phyloP scores from a whole-genome alignment of 2,113 vertebrate genomes.

The Chaenogobius annularis region DNA sequence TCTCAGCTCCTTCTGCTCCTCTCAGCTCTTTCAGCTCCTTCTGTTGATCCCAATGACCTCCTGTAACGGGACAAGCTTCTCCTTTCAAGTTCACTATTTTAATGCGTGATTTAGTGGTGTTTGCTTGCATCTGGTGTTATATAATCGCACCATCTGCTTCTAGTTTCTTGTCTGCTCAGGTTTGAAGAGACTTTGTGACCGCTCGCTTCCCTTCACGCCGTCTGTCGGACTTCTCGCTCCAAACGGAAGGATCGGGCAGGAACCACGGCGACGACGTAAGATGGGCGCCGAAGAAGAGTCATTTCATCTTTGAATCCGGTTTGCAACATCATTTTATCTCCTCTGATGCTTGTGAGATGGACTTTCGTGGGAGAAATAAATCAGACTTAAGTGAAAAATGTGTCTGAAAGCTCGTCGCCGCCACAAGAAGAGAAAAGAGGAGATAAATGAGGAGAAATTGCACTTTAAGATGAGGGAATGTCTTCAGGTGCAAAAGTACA shows the following conservation, averaged over 20 bases:
- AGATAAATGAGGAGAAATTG: background rate
- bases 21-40: too few relatives aligned
- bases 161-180: background rate
- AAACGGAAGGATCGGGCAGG: background rate
- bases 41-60: too few relatives aligned
- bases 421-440: background rate
- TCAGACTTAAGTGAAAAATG: slow-evolving; percentile 11
- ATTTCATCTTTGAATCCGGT: slow-evolving; percentile 9
- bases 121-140: background rate
- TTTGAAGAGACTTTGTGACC: background rate
- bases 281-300: background rate
- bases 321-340: background rate
- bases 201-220: background rate
- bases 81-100: too few relatives aligned
- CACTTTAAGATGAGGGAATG: background rate
- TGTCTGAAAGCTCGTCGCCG: background rate
- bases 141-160: background rate
- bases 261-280: too few relatives aligned
- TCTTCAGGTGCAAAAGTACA: too few relatives aligned
- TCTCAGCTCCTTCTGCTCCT: too few relatives aligned
- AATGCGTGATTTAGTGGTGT: too few relatives aligned
- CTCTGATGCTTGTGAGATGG: background rate
- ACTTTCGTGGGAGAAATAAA: slow-evolving; percentile 7
- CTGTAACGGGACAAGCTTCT: too few relatives aligned
- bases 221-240: background rate